A percentile compares a stretch with the other conserved stretches of the same genome.
phyloP scores from a whole-genome alignment of 2,797 vertebrate species.

The Rhynchotus rufescens region DNA sequence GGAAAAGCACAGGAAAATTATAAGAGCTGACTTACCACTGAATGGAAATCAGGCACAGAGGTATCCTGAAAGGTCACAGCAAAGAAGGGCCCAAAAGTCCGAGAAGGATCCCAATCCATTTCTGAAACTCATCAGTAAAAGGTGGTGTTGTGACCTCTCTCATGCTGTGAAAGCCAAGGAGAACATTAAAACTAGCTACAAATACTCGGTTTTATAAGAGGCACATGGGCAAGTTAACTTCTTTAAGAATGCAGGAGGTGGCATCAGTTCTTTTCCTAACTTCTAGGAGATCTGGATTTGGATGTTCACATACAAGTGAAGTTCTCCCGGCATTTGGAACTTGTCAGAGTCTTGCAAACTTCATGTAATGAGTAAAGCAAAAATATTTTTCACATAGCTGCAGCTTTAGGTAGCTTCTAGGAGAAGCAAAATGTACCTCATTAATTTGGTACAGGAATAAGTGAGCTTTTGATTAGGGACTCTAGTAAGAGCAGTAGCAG shows the following conservation, averaged over 20 bases:
- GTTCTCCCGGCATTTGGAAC: background rate
- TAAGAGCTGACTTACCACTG: background rate
- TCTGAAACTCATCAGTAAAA: background rate
- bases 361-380: background rate
- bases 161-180: background rate
- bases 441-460: background rate
- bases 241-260: background rate
- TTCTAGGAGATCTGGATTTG: background rate
- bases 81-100: background rate
- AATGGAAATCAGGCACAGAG: background rate
- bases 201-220: background rate
- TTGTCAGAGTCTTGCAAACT: background rate
- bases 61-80: background rate
- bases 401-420: background rate
- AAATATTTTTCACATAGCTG: background rate
- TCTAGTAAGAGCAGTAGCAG: background rate
- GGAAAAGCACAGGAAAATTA: background rate
- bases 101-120: background rate
- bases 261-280: background rate
- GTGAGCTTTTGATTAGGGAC: conserved; percentile 31
- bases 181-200: background rate
- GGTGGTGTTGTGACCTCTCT: background rate
- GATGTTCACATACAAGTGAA: background rate
- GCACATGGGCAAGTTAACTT: accelerated
- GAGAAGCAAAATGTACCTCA: background rate